Conservation (phyloP, 2,888 invertebrate species). For the Dasysyrphus tricinctus region DNA sequence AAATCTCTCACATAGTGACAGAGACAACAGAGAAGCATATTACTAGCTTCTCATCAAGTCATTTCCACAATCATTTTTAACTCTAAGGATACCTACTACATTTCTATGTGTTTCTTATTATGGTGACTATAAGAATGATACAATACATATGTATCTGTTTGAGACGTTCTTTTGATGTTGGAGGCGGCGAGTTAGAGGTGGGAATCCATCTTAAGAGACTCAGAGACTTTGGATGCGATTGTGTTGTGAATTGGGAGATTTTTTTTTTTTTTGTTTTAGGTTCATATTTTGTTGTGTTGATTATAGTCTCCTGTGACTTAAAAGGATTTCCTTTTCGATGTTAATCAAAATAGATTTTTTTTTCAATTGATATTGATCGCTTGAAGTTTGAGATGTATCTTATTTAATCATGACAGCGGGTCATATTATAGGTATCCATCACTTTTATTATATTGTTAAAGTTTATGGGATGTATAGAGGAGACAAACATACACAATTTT, state of each 20-base stretch:
- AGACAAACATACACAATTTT: too few species aligned
- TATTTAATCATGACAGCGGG: constrained; percentile 24
- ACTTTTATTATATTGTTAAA: too few species aligned
- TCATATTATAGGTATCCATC: too few species aligned
- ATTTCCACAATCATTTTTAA: constrained; percentile 24
- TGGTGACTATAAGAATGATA: not conserved
- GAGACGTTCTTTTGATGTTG: not conserved
- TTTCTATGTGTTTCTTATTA: constrained; percentile 14
- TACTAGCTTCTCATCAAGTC: not conserved
- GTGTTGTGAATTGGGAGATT: constrained; percentile 2
- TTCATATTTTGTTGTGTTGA: not conserved
- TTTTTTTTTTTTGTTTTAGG: constrained; percentile 18
- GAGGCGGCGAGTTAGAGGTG: not conserved
- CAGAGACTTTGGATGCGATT: not conserved
- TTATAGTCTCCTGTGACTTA: constrained; percentile 31
- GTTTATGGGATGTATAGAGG: too few species aligned
- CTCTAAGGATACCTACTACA: not conserved
- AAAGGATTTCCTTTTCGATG: constrained; percentile 62
- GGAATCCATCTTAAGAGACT: constrained; percentile 1
- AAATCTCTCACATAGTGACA: constrained; percentile 31
- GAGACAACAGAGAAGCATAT: not conserved
- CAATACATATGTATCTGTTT: constrained; percentile 17
- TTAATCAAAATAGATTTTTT: constrained; percentile 62
- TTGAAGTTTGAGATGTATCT: constrained; percentile 29
- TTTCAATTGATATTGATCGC: constrained; percentile 48